Evolutionary conservation across 2,113 vertebrate species (phyloP), one percentile per base, ranked within the genome.

Genomic region (Okapia johnstoni): DNA sequence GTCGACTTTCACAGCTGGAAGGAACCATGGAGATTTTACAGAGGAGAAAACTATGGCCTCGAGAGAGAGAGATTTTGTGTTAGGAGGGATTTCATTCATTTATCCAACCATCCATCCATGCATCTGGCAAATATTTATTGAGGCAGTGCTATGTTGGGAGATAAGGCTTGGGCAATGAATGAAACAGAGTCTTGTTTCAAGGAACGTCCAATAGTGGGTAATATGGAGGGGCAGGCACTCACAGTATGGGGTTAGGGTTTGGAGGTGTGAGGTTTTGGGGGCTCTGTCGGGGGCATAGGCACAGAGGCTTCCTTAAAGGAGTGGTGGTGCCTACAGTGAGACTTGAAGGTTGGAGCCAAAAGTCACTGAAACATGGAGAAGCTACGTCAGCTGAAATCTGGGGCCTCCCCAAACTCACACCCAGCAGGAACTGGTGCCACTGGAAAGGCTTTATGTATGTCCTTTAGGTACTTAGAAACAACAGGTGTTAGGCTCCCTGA

Each of bases 11-110:
- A 52, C 84, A 90, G 93, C 52, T 43, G 26, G 55, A 55, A 98
- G 77, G 52, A 92, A 30, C 55, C 28, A 16, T 43, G 79, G 25
- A 48, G 63, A 63, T 93, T 85, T 93, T 57, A 92, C n/a, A 97
- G 54, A 90, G 21, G 58, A 73, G 84, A 84, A 33, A 87, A 63
- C 83, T 36, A 9, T 91, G 94, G 87, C 87, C 40, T 26, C 28
- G 52, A 89, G 73, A 85, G 63, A 61, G 60, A 58, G 50, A 54
- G 57, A 88, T 55, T 63, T 23, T 95, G 36, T 90, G 15, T 73
- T 70, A 30, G 76, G 66, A 95, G 90, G 43, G 85, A 90, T 96
- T 79, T 46, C 50, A 88, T 84, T 93, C 52, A 79, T 96, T 88
- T 97, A 83, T 83, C 30, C 83, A 94, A 0, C 48, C 52, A 17